phyloP scores from a whole-genome alignment of 2,888 invertebrate species.

The Colletes collaris region DNA sequence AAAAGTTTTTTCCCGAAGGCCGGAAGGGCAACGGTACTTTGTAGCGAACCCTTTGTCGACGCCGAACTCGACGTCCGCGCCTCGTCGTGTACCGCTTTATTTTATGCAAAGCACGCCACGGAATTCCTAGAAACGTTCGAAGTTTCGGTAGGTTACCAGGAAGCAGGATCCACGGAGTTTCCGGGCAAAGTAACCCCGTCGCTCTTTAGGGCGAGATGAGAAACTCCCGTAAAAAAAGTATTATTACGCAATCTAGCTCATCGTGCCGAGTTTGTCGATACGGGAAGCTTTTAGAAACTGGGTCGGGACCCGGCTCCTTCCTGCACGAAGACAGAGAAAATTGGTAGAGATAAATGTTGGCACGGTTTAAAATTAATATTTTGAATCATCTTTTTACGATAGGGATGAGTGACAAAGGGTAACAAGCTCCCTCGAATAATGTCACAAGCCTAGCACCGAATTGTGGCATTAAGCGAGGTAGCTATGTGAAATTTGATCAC shows the following conservation, averaged over 20 bases:
- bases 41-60: slow-evolving; percentile 33
- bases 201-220: neutral
- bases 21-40: neutral
- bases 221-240: neutral
- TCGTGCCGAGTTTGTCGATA: neutral
- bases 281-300: too few species aligned
- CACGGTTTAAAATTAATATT: too few species aligned
- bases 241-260: slow-evolving; percentile 17
- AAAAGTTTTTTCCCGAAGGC: slow-evolving; percentile 35
- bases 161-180: slow-evolving; percentile 12
- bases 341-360: too few species aligned
- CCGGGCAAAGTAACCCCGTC: slow-evolving; percentile 5
- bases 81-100: slow-evolving; percentile 14
- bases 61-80: neutral
- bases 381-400: too few species aligned
- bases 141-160: slow-evolving; percentile 22
- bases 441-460: too few species aligned
- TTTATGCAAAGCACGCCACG: slow-evolving; percentile 16
- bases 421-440: too few species aligned
- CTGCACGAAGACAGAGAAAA: too few species aligned
- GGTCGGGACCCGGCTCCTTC: too few species aligned
- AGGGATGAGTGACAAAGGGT: too few species aligned
- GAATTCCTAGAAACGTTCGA: slow-evolving; percentile 27
- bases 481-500: too few species aligned
- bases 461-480: too few species aligned